A percentile compares a stretch with the other conserved stretches of the same genome.
Conservation (phyloP, 2,113 vertebrate genomes). For the Hippotragus niger region DNA sequence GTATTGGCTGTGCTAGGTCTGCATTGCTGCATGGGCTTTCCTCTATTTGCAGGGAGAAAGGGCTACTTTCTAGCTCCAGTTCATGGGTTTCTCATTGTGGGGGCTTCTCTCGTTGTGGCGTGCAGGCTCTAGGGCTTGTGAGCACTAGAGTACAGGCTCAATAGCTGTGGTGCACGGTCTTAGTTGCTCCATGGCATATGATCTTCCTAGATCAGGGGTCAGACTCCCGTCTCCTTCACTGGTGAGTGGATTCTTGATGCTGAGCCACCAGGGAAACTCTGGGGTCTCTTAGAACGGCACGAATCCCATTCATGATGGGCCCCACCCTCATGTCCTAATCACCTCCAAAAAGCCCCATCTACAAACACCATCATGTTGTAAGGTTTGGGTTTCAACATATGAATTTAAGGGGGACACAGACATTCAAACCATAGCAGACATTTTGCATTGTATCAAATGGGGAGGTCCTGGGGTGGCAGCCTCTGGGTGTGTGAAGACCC, state of each 20-base stretch:
- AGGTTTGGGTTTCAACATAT: not conserved
- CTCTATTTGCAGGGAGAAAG: not conserved
- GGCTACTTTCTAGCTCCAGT: not conserved
- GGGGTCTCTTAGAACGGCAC: not conserved
- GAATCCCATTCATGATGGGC: not conserved
- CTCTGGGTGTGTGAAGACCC: not conserved
- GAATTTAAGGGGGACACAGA: not conserved
- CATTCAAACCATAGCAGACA: not conserved
- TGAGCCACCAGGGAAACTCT: not conserved
- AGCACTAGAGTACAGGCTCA: not conserved
- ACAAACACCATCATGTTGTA: not conserved
- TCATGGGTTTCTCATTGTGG: not conserved
- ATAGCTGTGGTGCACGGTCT: accelerated
- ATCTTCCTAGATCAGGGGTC: not conserved
- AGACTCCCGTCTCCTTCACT: not conserved
- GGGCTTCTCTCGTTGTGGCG: not conserved
- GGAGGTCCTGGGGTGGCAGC: not conserved
- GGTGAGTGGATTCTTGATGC: not conserved
- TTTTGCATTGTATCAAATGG: not conserved
- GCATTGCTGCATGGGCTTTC: not conserved
- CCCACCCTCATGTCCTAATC: not conserved
- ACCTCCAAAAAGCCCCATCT: not conserved
- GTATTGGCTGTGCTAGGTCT: not conserved
- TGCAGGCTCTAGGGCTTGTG: not conserved
- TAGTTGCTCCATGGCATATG: not conserved